Percentiles rank a stretch among this genome's conserved stretches.
Evolutionary conservation across 2,113 vertebrate genomes (phyloP).

Genomic region (Spizaetus ornatus): DNA sequence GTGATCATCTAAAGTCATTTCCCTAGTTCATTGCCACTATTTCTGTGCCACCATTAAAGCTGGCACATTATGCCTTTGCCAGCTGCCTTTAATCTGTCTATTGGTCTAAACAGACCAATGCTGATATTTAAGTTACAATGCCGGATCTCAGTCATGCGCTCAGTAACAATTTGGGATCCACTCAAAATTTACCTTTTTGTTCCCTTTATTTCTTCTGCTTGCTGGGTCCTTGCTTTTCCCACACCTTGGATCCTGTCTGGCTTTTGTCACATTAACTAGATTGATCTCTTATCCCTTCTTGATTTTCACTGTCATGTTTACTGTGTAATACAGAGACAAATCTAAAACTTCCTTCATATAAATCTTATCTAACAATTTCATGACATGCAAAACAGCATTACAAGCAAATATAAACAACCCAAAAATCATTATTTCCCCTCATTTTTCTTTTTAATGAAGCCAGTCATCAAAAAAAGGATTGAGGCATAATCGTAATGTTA

Average conservation of each 20-base stretch:
- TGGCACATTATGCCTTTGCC: background rate
- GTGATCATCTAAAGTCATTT: constrained; percentile 72
- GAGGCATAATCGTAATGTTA: background rate
- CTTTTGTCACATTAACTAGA: background rate
- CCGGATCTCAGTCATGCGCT: background rate
- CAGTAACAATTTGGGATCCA: background rate
- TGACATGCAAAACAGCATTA: background rate
- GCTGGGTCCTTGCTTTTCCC: background rate
- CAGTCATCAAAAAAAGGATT: background rate
- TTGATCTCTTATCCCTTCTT: background rate
- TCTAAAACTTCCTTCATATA: background rate
- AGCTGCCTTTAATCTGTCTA: constrained; percentile 35
- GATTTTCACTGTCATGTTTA: background rate
- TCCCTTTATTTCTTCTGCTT: background rate
- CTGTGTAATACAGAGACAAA: background rate
- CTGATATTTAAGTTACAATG: background rate
- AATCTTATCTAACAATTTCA: background rate
- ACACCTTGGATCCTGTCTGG: background rate
- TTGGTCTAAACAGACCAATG: constrained; percentile 8
- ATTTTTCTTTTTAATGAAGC: background rate
- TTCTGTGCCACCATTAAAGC: constrained; percentile 35
- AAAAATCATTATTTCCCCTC: background rate
- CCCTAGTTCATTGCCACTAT: constrained; percentile 56
- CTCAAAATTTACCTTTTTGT: background rate
- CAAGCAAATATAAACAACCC: background rate